These are phyloP conservation scores for Dendrolimus punctatus DNA, from an alignment of 1,140 invertebrate species.

Conservation along the genomic window DNA sequence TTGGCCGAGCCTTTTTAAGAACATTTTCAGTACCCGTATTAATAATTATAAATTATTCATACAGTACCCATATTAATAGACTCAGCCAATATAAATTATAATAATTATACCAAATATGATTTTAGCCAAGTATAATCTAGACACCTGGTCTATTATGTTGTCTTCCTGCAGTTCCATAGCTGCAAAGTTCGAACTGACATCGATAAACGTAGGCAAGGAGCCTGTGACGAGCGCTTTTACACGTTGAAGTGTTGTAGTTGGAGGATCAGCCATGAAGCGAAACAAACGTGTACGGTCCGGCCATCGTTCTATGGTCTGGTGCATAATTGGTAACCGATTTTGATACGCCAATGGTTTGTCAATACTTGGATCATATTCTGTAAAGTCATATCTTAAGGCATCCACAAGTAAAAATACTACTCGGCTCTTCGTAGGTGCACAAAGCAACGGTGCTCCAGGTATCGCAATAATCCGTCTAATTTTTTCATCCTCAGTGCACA, in stretches of 20 bases:
- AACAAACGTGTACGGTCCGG: conserved; percentile 80
- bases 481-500: conserved; percentile 42
- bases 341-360: conserved; percentile 76
- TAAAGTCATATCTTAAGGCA: conserved; percentile 95
- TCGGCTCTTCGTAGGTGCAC: conserved; percentile 75
- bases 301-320: conserved; percentile 74
- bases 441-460: conserved; percentile 55
- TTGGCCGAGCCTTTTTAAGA: no score
- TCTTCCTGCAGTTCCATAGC: conserved; percentile 92
- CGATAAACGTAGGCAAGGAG: conserved; percentile 96
- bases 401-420: conserved; percentile 92
- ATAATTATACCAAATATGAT: no score
- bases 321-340: conserved; percentile 86
- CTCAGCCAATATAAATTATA: no score
- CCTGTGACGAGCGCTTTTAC: conserved; percentile 96
- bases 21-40: no score
- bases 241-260: conserved; percentile 96
- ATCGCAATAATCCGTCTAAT: conserved; percentile 43
- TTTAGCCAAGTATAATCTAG: not conserved
- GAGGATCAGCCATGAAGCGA: conserved; percentile 95
- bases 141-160: conserved; percentile 90
- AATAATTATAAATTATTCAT: no score
- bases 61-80: no score
- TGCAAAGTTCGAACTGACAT: conserved; percentile 95
- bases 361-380: conserved; percentile 73